Evolutionary conservation across 2,888 invertebrate species (phyloP).

Genomic region (Callyntrura sp.): DNA sequence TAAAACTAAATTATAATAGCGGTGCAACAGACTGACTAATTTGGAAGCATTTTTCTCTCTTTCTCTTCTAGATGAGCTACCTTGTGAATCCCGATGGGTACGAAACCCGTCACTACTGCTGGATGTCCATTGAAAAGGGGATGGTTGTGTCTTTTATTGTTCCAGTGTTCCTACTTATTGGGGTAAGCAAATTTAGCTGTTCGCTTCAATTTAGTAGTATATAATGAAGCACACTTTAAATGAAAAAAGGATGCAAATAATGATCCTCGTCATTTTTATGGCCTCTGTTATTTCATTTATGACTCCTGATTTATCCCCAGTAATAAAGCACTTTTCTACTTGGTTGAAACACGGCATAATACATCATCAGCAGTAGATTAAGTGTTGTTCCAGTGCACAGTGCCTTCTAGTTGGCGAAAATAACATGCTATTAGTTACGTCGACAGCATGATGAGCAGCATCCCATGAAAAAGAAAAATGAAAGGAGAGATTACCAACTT

Average conservation of each 20-base stretch:
- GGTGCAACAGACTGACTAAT: no score
- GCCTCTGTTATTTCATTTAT: slow-evolving; percentile 4
- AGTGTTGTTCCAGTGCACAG: neutral
- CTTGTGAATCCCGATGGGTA: slow-evolving; percentile 90
- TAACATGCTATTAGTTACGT: neutral
- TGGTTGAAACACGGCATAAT: slow-evolving; percentile 11
- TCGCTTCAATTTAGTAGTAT: neutral
- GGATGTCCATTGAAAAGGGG: slow-evolving; percentile 91
- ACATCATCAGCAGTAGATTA: slow-evolving; percentile 26
- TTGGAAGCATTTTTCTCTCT: slow-evolving; percentile 76
- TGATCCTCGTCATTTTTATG: neutral
- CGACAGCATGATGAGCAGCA: slow-evolving; percentile 11
- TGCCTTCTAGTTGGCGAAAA: neutral
- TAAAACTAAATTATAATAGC: neutral
- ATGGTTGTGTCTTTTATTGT: slow-evolving; percentile 92
- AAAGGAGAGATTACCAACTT: slow-evolving; percentile 61
- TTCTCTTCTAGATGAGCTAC: slow-evolving; percentile 88
- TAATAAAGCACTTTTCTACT: neutral
- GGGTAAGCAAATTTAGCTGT: slow-evolving; percentile 86
- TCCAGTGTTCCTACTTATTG: slow-evolving; percentile 89
- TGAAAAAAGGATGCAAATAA: neutral
- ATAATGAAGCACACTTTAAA: neutral
- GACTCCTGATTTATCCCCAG: neutral
- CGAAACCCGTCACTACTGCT: slow-evolving; percentile 91
- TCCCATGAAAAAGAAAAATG: slow-evolving; percentile 63